Conservation (phyloP, 2,113 vertebrate species). For the Madoqua kirkii region DNA sequence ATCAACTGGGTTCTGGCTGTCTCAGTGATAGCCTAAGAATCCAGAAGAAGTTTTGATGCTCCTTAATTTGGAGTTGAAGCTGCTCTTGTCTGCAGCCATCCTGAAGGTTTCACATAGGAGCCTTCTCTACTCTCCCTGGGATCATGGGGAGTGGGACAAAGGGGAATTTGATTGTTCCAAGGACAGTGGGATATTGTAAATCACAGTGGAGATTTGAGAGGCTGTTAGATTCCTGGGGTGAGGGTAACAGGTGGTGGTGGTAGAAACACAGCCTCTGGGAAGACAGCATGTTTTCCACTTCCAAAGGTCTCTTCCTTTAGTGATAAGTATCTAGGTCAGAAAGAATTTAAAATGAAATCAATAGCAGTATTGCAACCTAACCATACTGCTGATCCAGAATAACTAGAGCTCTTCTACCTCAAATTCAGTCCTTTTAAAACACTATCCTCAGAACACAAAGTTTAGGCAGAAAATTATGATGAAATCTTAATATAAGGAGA, state of each 20-base stretch:
- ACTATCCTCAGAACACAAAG: background rate
- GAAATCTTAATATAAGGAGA: background rate
- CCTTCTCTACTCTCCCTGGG: background rate
- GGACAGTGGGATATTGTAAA: background rate
- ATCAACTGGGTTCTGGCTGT: background rate
- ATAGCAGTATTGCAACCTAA: background rate
- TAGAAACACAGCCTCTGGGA: background rate
- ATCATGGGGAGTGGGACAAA: background rate
- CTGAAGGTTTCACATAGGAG: background rate
- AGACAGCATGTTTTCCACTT: background rate
- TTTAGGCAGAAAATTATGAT: background rate
- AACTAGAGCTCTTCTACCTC: background rate
- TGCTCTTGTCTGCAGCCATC: background rate
- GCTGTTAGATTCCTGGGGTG: background rate
- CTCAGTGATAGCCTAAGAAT: background rate
- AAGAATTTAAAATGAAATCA: background rate
- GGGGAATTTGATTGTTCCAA: background rate
- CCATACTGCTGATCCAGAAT: background rate
- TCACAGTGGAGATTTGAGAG: background rate
- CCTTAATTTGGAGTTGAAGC: background rate
- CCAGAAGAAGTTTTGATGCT: background rate
- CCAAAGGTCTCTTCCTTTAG: background rate
- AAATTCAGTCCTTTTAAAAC: constrained; percentile 18
- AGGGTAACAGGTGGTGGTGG: background rate
- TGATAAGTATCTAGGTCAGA: background rate